A percentile compares a stretch with the other conserved stretches of the same genome.
phyloP scores from a whole-genome alignment of 2,888 invertebrate species.

The Xylophagus ater region DNA sequence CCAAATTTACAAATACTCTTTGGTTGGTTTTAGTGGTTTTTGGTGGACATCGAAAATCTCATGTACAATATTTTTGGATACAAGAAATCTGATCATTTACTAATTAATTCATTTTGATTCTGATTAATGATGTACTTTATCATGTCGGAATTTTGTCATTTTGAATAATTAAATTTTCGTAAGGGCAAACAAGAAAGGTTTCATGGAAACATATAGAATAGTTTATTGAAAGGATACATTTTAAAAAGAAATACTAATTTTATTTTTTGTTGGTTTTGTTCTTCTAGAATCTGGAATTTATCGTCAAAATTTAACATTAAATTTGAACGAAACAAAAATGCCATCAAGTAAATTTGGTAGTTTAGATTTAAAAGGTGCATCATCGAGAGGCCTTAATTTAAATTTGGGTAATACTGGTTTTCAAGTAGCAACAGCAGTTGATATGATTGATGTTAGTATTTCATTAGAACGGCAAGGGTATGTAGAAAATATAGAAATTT shows the following conservation, averaged over 20 bases:
- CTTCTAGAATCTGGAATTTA: constrained; percentile 45
- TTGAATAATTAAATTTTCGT: too few relatives aligned
- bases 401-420: constrained; percentile 46
- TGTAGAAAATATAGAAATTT: constrained; percentile 28
- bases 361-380: constrained; percentile 40
- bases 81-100: too few relatives aligned
- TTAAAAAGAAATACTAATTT: too few relatives aligned
- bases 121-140: too few relatives aligned
- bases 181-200: too few relatives aligned
- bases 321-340: constrained; percentile 52
- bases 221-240: too few relatives aligned
- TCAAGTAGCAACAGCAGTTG: constrained; percentile 46
- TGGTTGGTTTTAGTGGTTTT: too few relatives aligned
- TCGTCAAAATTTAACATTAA: constrained; percentile 63
- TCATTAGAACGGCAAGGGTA: constrained; percentile 84
- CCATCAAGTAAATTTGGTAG: constrained; percentile 33
- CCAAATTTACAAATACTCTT: too few relatives aligned
- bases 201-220: too few relatives aligned
- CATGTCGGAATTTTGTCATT: too few relatives aligned
- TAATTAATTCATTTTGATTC: constrained; percentile 1
- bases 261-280: background rate
- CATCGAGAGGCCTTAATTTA: constrained; percentile 50
- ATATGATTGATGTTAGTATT: constrained; percentile 66
- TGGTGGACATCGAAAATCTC: too few relatives aligned
- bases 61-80: too few relatives aligned